phyloP scores from a whole-genome alignment of 2,113 vertebrate genomes.

The Catharus fuscescens region DNA sequence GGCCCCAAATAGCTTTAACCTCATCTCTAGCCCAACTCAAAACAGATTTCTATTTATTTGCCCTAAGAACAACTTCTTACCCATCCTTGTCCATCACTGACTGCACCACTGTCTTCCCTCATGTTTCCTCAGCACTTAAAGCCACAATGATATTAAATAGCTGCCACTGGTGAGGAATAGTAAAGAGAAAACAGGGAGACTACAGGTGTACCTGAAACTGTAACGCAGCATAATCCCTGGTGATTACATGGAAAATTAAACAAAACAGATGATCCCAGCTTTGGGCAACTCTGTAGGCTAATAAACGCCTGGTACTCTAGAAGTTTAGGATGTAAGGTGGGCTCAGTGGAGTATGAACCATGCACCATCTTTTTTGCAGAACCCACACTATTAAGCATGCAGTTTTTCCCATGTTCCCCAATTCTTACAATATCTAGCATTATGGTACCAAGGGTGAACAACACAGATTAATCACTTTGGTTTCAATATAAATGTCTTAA shows the following conservation, averaged over 20 bases:
- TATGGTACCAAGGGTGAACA: background rate
- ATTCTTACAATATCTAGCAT: background rate
- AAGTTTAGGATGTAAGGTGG: background rate
- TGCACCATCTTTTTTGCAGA: background rate
- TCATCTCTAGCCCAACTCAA: background rate
- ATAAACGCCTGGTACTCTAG: background rate
- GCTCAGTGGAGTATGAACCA: background rate
- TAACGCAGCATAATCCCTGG: background rate
- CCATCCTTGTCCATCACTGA: background rate
- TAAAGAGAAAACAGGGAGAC: background rate
- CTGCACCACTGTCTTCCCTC: background rate
- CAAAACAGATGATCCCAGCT: background rate
- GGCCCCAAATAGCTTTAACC: background rate
- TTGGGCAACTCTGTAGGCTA: background rate
- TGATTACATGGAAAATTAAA: background rate
- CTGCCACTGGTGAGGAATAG: background rate
- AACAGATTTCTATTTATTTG: rapidly evolving
- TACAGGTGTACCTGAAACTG: background rate
- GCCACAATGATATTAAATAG: background rate
- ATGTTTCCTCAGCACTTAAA: background rate
- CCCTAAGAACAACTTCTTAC: background rate
- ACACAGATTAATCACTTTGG: background rate
- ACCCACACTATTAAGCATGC: background rate
- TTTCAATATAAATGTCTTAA: background rate
- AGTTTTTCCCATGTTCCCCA: background rate